Base-by-base conservation (phyloP, 2,888 invertebrate genomes). In the Luffia ferchaultella region DNA sequence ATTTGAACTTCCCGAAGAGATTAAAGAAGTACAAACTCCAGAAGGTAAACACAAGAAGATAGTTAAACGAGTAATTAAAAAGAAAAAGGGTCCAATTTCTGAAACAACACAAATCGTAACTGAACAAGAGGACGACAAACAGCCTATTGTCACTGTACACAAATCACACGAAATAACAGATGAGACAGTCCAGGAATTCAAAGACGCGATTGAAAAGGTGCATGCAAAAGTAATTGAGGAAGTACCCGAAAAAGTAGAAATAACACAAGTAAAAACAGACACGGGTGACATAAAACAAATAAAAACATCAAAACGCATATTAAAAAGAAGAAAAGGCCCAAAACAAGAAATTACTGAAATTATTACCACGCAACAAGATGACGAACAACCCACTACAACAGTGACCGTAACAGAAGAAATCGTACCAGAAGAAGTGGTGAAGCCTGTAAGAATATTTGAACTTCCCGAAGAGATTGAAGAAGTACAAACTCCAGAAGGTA, bases 361-460 rank as follows among this genome's bases (percentile, higher is more conserved):
- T 61, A 61, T 54, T n/a, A 67, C 80, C 1, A 55, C 72, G 54
- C 73, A 78, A 58, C 78, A 82, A 62, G 71, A 74, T 52, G 72
- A 76, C 42, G 76, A 68, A 56, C 59, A 73, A 65, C 63, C 80
- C 60, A 58, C 76, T 62, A 64, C 70, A 52, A 55, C 70, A 2
- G 68, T 76, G 55, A 60, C 69, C 45, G 64, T 68, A 30, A 58
- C 70, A 57, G 70, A 70, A 50, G 56, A 68, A 54, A 57, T 67
- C 51, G 54, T n/a, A n/a, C n/a, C 58, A 60, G 61, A 67, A 2
- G 64, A 66, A 30, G 56, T 61, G 20, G 46, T 51, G 12, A 54
- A n/a, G n/a, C n/a, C n/a, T n/a, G n/a, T n/a, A n/a, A n/a, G n/a
- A n/a, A n/a, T n/a, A n/a, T n/a, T n/a, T n/a, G n/a, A n/a, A n/a